Base-by-base conservation (phyloP, 2,797 vertebrate genomes). In the Merluccius polli region DNA sequence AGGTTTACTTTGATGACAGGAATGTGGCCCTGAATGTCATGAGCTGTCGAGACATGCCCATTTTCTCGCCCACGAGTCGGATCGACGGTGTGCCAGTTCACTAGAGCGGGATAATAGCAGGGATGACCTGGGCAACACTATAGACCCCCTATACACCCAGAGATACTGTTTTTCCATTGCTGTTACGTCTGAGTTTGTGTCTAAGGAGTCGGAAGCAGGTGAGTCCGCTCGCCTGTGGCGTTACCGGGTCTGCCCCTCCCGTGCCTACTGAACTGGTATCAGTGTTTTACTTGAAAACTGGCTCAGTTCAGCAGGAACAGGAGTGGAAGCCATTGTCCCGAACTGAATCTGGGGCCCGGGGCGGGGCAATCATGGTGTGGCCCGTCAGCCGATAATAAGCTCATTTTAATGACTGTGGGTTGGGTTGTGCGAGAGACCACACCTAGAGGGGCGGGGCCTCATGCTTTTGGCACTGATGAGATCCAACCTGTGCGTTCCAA, bases 301-400 rank as follows among this genome's bases (percentile, higher is more conserved):
- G 97, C 97, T 99, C 98, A 99, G 97, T 98, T 98, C 97, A 98
- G 97, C 98, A 98, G 98, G 97, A 99, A 98, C 98, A 98, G 97
- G 96, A 97, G 97, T 98, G 90, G 85, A 91, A 91, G 87, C 85
- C 87, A 79, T 81, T 77, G 67, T 32, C 71, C 73, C 86, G 5
- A 30, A 73, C 82, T 29, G 44, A 29, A 77, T 70, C 72, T 11
- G 16, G 33, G 24, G 16, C 41, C 41, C 2, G 7, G 16, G 44
- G 44, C 0, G 5, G 12, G 41, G 12, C 41, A 44, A 44, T 59
- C 21, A 59, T n/a, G 18, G 21, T 11, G 48, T 21, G 48, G 48
- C n/a, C 48, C 48, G n/a, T 15, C 48, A n/a, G 18, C 18, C 6
- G 59, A 24, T n/a, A 11, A 27, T 27, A 63, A 0, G n/a, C n/a